Evolutionary conservation across 1,140 invertebrate genomes (phyloP).

Genomic region (Drosophila baimaii): DNA sequence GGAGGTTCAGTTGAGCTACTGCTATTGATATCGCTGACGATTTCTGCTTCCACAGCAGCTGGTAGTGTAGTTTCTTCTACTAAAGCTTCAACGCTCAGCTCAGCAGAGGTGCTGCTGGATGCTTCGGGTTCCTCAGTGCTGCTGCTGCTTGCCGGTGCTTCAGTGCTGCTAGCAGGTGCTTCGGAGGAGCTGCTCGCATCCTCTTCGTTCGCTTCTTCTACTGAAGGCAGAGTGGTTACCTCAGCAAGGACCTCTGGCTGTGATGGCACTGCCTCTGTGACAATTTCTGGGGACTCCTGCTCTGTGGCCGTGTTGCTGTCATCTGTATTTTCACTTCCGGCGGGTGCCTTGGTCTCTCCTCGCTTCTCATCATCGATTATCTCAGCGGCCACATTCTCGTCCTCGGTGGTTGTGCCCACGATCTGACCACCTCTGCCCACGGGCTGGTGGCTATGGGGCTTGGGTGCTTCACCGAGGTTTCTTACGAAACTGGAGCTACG

Average conservation of each 20-base stretch:
- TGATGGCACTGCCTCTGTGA: neutral
- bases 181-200: constrained; percentile 10
- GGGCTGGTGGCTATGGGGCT: constrained; percentile 12
- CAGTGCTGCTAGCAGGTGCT: constrained; percentile 1
- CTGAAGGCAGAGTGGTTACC: constrained; percentile 1
- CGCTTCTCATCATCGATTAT: constrained; percentile 58
- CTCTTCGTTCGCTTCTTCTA: neutral
- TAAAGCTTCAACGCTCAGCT: neutral
- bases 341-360: constrained; percentile 55
- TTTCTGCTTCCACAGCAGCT: neutral
- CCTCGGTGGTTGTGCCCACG: constrained; percentile 33
- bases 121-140: neutral
- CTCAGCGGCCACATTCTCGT: constrained; percentile 70
- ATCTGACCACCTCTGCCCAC: constrained; percentile 56
- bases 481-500: constrained; percentile 59
- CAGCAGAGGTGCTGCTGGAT: constrained; percentile 10
- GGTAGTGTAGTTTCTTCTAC: constrained; percentile 12
- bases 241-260: neutral
- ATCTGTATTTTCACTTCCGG: constrained; percentile 26
- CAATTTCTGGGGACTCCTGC: constrained; percentile 51
- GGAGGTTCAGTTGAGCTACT: constrained; percentile 9
- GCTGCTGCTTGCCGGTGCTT: neutral
- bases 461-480: constrained; percentile 23
- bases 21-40: neutral
- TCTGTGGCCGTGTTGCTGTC: constrained; percentile 68